Conservation (phyloP, 2,888 invertebrate species). For the Neoscelio sp. region DNA sequence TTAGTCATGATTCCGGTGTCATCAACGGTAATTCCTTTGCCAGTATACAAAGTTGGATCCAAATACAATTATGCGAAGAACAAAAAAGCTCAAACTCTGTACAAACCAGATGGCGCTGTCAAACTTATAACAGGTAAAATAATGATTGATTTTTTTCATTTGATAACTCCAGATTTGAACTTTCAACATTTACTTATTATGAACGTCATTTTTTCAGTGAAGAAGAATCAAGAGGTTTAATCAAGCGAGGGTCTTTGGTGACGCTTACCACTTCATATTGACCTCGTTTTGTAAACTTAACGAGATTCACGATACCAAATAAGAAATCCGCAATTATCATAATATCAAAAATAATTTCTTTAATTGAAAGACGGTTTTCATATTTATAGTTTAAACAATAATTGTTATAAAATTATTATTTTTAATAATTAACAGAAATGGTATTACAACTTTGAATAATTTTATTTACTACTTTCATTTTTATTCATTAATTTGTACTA, state of each 20-base stretch:
- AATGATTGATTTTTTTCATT: too few relatives aligned
- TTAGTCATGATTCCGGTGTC: slow-evolving; percentile 87
- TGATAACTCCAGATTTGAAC: slow-evolving; percentile 21
- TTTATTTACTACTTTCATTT: too few relatives aligned
- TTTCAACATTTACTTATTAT: slow-evolving; percentile 36
- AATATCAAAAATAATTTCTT: not conserved
- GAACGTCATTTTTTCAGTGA: slow-evolving; percentile 36
- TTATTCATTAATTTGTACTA: too few relatives aligned
- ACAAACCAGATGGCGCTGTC: slow-evolving; percentile 77
- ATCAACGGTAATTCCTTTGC: slow-evolving; percentile 87
- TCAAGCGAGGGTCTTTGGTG: slow-evolving; percentile 19
- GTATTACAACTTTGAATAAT: too few relatives aligned
- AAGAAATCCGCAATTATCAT: slow-evolving; percentile 20
- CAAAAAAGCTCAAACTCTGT: slow-evolving; percentile 76
- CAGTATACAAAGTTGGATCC: slow-evolving; percentile 86
- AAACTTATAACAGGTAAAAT: slow-evolving; percentile 79
- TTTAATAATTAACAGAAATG: too few relatives aligned
- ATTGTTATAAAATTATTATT: too few relatives aligned
- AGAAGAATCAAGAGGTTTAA: slow-evolving; percentile 47
- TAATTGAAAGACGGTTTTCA: too few relatives aligned
- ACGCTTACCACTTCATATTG: slow-evolving; percentile 45
- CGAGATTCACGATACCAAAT: slow-evolving; percentile 45
- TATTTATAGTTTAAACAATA: too few relatives aligned
- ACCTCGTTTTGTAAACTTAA: slow-evolving; percentile 39
- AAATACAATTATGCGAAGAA: slow-evolving; percentile 82